These are phyloP conservation scores for Allacma fusca DNA, from an alignment of 2,888 invertebrate genomes.

Conservation along the genomic window DNA sequence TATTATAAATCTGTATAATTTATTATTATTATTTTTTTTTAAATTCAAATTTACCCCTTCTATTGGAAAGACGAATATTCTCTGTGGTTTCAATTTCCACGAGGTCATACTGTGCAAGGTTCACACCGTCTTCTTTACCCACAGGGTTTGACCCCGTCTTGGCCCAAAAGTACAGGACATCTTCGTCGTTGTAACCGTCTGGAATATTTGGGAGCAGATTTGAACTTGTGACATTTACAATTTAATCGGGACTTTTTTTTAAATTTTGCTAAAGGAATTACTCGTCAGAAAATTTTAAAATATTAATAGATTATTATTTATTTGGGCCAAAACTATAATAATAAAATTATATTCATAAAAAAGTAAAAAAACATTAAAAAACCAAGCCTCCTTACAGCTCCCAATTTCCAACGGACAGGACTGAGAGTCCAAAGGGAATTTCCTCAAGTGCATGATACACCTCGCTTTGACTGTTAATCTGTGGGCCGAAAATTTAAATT, in stretches of 20 bases:
- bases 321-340: no score
- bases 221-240: no score
- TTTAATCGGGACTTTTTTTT: no score
- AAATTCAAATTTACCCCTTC: constrained; percentile 59
- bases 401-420: constrained; percentile 67
- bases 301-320: no score
- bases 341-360: no score
- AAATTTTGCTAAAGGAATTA: no score
- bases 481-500: no score
- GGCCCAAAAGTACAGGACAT: constrained; percentile 70
- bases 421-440: constrained; percentile 68
- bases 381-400: constrained; percentile 67
- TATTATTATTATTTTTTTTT: no score
- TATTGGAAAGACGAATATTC: constrained; percentile 55
- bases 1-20: no score
- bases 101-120: constrained; percentile 71
- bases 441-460: constrained; percentile 67
- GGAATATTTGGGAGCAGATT: no score
- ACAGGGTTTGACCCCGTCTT: constrained; percentile 64
- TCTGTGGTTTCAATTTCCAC: constrained; percentile 66
- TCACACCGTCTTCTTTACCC: constrained; percentile 67
- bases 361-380: no score
- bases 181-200: constrained; percentile 70
- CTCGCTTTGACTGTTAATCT: constrained; percentile 67
- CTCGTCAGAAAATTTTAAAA: no score